Evolutionary conservation across 2,888 invertebrate genomes (phyloP), one percentile per base, ranked within the genome.

Genomic region (Anorthoa munda): DNA sequence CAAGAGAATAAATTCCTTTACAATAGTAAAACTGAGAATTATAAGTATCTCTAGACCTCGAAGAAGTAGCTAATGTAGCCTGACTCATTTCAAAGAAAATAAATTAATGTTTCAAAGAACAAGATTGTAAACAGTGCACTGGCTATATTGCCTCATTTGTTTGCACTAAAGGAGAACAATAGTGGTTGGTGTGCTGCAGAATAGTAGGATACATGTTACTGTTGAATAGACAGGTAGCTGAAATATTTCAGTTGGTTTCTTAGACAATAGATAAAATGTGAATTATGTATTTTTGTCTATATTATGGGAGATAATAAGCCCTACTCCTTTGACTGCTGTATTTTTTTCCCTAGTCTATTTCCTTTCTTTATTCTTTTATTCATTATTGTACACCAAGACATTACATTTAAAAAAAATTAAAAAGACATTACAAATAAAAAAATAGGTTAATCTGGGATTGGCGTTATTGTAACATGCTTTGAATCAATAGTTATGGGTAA

Each of bases 61-160:
- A 66, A 50, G 60, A 66, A 63, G 18, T 66, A 18, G 60, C 2
- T 39, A 56, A 39, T 39, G 23, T 46, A 23, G 48, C 13, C 23
- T 50, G 59, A 39, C 23, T 55, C 63, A 77, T 21, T 71, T 77
- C 31, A 77, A 56, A 58, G 58, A 77, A 75, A 70, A 77, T 60
- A 48, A 60, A 68, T 68, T 21, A 56, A 56, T 73, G 77, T 61
- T 66, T 77, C 46, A 46, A 61, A 73, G 66, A 58, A 66, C 61
- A 48, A 53, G 60, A 73, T 51, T 73, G 77, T 79, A 79, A 78
- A 61, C 77, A 78, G 46, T 56, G 26, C 18, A 61, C 23, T 51
- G 55, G 31, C 31, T 51, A 13, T 77, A 56, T 39, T 53, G 58
- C n/a, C 55, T 61, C 72, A 59, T 65, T 53, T 50, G 64, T 65